Evolutionary conservation across 1,140 invertebrate genomes (phyloP), one percentile per base, ranked within the genome.

Genomic region (Scaptomyza hsui): DNA sequence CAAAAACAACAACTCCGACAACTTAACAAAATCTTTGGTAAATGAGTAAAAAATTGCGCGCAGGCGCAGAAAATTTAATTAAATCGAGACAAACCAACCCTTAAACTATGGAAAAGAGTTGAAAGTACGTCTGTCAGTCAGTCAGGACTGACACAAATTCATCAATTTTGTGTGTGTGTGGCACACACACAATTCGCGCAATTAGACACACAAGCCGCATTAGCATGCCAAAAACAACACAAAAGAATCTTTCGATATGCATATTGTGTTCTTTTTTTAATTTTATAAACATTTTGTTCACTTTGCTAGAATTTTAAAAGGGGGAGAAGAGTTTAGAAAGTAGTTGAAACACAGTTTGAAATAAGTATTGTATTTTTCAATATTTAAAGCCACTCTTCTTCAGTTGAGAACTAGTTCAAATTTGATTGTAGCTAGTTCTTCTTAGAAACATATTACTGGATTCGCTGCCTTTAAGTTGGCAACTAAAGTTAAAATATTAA

Each of bases 1-100:
- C 45, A 5, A 47, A 37, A 41, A 18, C 26, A 24, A 47, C 45
- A 42, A 15, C 29, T 39, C 13, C 12, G 47, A 45, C 18, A 42
- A 72, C 21, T 15, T 57, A 47, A 32, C 45, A 73, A 63, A 64
- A 67, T 56, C 47, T 29, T 9, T 29, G 19, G 12, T 60, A 86
- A 85, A 85, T 86, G 77, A 80, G 73, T 74, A 72, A 72, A 85
- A 85, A 85, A 85, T 85, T 81, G 82, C 63, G 82, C 81, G 77
- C 81, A 88, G 74, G 82, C 82, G 82, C 78, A 86, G 60, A 86
- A 86, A 86, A 86, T 86, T 86, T 86, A 86, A 86, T 86, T 86
- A 86, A 86, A 82, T 62, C 82, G 62, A 88, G 62, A 68, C 61
- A 19, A 45, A 61, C 16, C 70, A 75, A 86, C 82, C 82, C 82